Conservation (phyloP, 1,140 invertebrate genomes). For the Drosophila ficusphila region DNA sequence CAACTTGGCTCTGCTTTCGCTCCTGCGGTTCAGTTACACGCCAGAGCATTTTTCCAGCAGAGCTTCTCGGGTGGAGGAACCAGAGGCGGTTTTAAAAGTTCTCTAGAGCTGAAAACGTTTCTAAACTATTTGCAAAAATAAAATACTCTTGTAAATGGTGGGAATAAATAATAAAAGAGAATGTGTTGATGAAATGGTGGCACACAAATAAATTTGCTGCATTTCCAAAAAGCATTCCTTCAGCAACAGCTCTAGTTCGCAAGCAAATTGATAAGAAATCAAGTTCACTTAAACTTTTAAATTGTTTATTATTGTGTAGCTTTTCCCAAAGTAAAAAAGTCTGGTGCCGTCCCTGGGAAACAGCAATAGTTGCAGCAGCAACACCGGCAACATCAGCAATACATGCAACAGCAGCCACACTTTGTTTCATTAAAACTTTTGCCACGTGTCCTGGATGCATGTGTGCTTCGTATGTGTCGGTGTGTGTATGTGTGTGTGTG, state of each 20-base stretch:
- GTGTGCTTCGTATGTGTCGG: constrained; percentile 12
- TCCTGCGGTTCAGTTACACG: constrained; percentile 68
- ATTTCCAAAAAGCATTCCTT: no score
- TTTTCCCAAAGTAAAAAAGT: no score
- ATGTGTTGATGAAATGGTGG: no score
- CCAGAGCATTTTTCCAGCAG: constrained; percentile 41
- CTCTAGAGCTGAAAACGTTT: no score
- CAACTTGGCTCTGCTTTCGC: constrained; percentile 27
- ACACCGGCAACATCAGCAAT: constrained; percentile 11
- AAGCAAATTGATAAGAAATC: no score
- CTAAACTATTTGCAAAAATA: no score
- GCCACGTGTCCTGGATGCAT: constrained; percentile 52
- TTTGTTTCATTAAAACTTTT: constrained; percentile 81
- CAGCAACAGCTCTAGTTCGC: no score
- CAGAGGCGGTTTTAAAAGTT: not conserved
- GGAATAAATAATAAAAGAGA: no score
- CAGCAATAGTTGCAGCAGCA: constrained; percentile 1
- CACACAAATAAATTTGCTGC: no score
- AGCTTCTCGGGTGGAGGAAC: not conserved
- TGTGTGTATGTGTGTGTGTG: constrained; percentile 39
- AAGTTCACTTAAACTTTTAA: no score
- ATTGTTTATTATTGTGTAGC: no score
- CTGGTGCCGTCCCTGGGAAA: constrained; percentile 8
- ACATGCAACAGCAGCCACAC: constrained; percentile 44
- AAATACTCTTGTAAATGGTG: no score